These are phyloP conservation scores for Bovichtus variegatus DNA, from an alignment of 2,797 vertebrate species.

Conservation along the genomic window DNA sequence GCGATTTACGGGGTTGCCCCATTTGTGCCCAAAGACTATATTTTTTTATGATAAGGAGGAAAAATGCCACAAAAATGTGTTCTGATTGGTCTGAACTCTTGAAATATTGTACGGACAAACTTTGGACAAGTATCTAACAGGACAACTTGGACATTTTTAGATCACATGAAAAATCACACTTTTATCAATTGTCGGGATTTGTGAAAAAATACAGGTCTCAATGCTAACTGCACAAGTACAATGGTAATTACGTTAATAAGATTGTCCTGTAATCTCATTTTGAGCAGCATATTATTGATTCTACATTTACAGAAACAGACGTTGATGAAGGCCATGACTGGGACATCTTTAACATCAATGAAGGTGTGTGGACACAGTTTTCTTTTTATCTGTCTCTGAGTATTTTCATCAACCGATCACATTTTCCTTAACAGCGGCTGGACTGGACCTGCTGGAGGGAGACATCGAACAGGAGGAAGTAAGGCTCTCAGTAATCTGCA, in stretches of 20 bases:
- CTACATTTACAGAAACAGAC: conserved; percentile 83
- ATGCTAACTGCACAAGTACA: not conserved
- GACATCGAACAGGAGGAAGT: conserved; percentile 87
- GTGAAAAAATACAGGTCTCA: too few species aligned
- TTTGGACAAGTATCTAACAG: too few species aligned
- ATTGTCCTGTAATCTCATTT: not conserved
- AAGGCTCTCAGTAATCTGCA: conserved; percentile 48
- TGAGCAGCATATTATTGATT: not conserved
- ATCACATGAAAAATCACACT: too few species aligned
- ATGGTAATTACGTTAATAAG: not conserved
- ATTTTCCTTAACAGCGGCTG: conserved; percentile 79
- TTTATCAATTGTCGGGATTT: too few species aligned
- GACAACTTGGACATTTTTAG: too few species aligned
- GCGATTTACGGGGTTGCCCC: too few species aligned
- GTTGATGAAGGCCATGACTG: conserved; percentile 86
- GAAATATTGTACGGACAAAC: too few species aligned
- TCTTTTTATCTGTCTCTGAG: not conserved
- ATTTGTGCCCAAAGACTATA: too few species aligned
- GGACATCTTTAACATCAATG: conserved; percentile 91
- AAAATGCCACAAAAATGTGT: too few species aligned
- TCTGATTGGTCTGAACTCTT: too few species aligned
- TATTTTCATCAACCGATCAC: not conserved
- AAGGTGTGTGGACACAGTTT: conserved; percentile 80
- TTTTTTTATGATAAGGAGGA: too few species aligned
- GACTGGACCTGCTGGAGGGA: conserved; percentile 90